Evolutionary conservation across 1,140 invertebrate species (phyloP).

Genomic region (Drosophila athabasca): DNA sequence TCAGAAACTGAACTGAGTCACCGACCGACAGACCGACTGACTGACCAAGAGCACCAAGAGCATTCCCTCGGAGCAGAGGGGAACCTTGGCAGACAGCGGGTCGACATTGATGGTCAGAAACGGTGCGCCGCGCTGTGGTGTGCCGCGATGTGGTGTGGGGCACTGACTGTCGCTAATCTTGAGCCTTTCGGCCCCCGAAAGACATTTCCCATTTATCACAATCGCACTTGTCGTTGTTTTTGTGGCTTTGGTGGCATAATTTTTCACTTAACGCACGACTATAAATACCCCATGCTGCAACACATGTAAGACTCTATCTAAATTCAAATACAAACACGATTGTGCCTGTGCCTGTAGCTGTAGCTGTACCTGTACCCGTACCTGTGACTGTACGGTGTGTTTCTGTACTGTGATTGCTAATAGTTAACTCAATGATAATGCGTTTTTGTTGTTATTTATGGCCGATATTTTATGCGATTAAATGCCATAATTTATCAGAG

Average conservation of each 20-base stretch:
- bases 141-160: too few species aligned
- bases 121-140: too few species aligned
- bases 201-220: constrained; percentile 75
- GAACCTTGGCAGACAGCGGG: constrained; percentile 61
- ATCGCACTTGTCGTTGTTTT: constrained; percentile 54
- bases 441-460: constrained; percentile 70
- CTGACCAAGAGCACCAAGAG: not conserved
- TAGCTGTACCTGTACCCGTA: constrained; percentile 22
- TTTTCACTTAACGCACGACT: constrained; percentile 79
- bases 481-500: constrained; percentile 72
- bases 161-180: constrained; percentile 51
- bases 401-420: constrained; percentile 67
- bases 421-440: constrained; percentile 75
- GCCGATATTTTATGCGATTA: constrained; percentile 71
- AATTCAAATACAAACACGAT: constrained; percentile 33
- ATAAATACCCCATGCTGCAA: constrained; percentile 67
- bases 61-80: not conserved
- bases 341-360: constrained; percentile 13
- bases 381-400: constrained; percentile 35
- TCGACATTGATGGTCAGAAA: constrained; percentile 45
- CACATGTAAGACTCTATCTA: constrained; percentile 54
- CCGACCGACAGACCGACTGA: constrained; percentile 3
- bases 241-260: constrained; percentile 69
- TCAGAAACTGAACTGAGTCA: constrained; percentile 26
- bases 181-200: constrained; percentile 57